Conservation (phyloP, 2,113 vertebrate genomes). For the Sylvia atricapilla region DNA sequence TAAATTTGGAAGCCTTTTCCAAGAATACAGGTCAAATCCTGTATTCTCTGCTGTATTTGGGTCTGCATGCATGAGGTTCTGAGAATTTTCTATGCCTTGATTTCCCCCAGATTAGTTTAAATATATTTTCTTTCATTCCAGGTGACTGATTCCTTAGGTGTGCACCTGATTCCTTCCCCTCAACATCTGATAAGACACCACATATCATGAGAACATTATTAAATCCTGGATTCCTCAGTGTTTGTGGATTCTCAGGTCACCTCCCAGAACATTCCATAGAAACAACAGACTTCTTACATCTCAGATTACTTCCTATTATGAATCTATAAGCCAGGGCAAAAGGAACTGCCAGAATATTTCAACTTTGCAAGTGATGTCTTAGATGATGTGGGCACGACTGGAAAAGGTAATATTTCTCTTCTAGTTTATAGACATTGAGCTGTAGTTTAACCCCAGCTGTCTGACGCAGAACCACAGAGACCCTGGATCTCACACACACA, state of each 20-base stretch:
- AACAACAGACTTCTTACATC: background rate
- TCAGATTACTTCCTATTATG: conserved; percentile 69
- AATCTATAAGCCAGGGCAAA: conserved; percentile 60
- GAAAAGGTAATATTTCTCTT: conserved; percentile 73
- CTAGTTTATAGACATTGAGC: background rate
- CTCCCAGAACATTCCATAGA: conserved; percentile 10
- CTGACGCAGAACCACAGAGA: too few relatives aligned
- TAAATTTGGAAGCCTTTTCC: background rate
- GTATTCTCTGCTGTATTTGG: background rate
- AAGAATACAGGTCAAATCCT: background rate
- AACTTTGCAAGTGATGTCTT: conserved; percentile 82
- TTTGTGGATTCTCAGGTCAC: background rate
- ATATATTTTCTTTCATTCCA: conserved; percentile 22
- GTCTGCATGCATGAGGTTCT: background rate
- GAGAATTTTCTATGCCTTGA: background rate
- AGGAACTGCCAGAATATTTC: conserved; percentile 73
- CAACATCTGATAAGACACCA: background rate
- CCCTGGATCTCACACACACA: background rate
- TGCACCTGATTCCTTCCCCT: background rate
- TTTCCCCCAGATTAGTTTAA: background rate
- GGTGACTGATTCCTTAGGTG: background rate
- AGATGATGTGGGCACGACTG: conserved; percentile 72
- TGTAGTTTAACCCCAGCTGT: background rate
- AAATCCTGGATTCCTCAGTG: background rate
- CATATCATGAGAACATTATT: conserved; percentile 23